A percentile compares a stretch with the other conserved stretches of the same genome.
Evolutionary conservation across 2,113 vertebrate genomes (phyloP).

Genomic region (Stegastes partitus): DNA sequence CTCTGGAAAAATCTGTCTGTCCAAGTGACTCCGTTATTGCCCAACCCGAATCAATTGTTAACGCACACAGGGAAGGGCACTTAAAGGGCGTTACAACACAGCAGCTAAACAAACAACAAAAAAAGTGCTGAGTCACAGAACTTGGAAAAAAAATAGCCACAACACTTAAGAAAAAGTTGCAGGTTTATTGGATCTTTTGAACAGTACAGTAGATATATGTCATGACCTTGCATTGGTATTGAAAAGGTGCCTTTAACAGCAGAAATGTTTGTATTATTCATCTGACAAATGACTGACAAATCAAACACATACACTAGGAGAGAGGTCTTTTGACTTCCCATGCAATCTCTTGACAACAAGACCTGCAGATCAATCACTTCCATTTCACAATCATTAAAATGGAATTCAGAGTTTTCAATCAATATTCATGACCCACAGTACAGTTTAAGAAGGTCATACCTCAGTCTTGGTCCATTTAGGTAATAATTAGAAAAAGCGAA

Average conservation of each 20-base stretch:
- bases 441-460: slow-evolving; percentile 56
- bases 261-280: slow-evolving; percentile 52
- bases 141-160: not conserved
- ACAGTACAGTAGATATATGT: slow-evolving; percentile 64
- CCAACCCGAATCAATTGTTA: not conserved
- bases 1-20: not conserved
- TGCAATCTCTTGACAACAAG: slow-evolving; percentile 54
- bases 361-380: slow-evolving; percentile 63
- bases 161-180: slow-evolving; percentile 55
- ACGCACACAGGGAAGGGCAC: not conserved
- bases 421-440: slow-evolving; percentile 62
- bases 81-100: not conserved
- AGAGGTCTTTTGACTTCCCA: slow-evolving; percentile 46
- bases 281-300: slow-evolving; percentile 68
- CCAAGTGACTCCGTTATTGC: not conserved
- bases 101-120: not conserved
- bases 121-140: not conserved
- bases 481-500: slow-evolving; percentile 42
- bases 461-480: slow-evolving; percentile 56
- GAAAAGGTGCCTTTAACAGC: slow-evolving; percentile 26
- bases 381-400: slow-evolving; percentile 67
- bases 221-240: slow-evolving; percentile 48
- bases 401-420: slow-evolving; percentile 40
- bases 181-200: slow-evolving; percentile 68
- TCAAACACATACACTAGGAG: slow-evolving; percentile 63